These are phyloP conservation scores for Pseudopodoces humilis DNA, from an alignment of 2,113 vertebrate species.

Conservation along the genomic window DNA sequence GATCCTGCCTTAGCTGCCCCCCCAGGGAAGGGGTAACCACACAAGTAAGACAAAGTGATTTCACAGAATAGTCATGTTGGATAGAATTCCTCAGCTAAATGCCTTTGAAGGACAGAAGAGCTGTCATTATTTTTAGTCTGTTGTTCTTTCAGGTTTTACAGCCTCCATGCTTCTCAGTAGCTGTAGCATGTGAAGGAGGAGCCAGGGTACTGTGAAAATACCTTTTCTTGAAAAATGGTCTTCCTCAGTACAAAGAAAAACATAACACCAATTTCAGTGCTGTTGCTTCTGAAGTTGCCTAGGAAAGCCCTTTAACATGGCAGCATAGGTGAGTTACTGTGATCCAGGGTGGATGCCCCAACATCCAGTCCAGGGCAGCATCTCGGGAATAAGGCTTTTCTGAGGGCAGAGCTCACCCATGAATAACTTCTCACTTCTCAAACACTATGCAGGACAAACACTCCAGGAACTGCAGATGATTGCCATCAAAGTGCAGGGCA, in stretches of 20 bases:
- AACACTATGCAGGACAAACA: neutral
- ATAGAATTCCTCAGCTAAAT: neutral
- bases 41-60: neutral
- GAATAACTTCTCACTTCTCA: neutral
- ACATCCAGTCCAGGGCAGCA: neutral
- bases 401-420: neutral
- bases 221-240: neutral
- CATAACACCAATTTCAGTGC: neutral
- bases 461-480: accelerated
- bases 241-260: neutral
- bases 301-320: neutral
- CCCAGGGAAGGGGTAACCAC: neutral
- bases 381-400: neutral
- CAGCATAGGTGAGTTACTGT: neutral
- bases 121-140: neutral
- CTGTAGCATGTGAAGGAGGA: neutral
- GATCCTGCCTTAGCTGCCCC: neutral
- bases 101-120: neutral
- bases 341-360: neutral
- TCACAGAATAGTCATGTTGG: neutral
- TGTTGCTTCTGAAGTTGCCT: neutral
- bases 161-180: neutral
- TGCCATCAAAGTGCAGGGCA: neutral
- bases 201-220: neutral
- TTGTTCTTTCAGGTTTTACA: neutral